Evolutionary conservation across 2,797 vertebrate species (phyloP).

Genomic region (Manis crassicaudata): DNA sequence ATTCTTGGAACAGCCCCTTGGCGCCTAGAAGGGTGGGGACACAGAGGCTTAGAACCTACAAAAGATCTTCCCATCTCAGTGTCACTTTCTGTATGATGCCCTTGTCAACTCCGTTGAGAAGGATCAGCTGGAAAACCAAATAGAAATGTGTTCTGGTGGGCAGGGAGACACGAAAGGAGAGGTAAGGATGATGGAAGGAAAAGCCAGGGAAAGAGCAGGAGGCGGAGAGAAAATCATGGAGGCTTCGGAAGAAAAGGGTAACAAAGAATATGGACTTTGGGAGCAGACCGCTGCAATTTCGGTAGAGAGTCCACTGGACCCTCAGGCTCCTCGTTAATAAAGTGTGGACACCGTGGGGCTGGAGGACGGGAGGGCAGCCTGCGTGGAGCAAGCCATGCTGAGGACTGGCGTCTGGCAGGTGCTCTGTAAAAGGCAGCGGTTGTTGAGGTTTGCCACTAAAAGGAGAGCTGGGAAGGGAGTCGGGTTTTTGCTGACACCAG

Average conservation of each 20-base stretch:
- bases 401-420: too few relatives aligned
- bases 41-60: background rate
- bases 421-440: background rate
- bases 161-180: fast-evolving
- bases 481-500: fast-evolving
- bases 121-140: background rate
- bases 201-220: background rate
- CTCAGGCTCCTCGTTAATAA: background rate
- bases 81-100: background rate
- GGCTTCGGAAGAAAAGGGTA: background rate
- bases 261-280: background rate
- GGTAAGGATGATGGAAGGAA: background rate
- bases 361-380: fast-evolving
- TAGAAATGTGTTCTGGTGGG: background rate
- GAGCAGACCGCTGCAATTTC: background rate
- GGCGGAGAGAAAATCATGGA: background rate
- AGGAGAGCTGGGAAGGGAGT: background rate
- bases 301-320: fast-evolving
- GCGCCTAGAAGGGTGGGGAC: background rate
- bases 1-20: background rate
- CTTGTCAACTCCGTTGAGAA: background rate
- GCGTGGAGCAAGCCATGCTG: fast-evolving
- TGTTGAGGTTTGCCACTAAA: background rate
- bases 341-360: fast-evolving
- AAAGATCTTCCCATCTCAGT: background rate